Base-by-base conservation (phyloP, 2,888 invertebrate genomes). In the Drosophila gaucha region DNA sequence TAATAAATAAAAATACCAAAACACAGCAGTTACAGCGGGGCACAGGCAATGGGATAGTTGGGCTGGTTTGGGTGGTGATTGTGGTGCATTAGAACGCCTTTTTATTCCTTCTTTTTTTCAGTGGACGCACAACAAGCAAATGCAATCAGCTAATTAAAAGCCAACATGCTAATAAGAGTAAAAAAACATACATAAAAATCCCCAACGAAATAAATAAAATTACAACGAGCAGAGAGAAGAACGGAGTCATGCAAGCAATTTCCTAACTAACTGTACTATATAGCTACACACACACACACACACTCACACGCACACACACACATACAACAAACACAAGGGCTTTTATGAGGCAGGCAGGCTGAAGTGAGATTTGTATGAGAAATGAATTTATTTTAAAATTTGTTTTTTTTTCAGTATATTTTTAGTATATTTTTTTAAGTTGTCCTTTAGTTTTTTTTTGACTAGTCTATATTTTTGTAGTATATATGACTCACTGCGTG, bases 401-500 rank as follows among this genome's bases (percentile, higher is more conserved):
- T 18, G 30, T 20, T 46, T 46, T 52, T 52, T 56, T 65, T 74
- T 74, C 46, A 33, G 28, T 72, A 47, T 67, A 33, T 51, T 71
- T 51, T 30, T 20, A 16, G 14, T 33, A 60, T 67, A 56, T 63
- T 52, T 65, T 36, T 24, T 62, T 39, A 33, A 64, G 33, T 39
- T 49, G 49, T 49, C 38, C n/a, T 55, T n/a, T n/a, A n/a, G n/a
- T n/a, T n/a, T n/a, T n/a, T 59, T 55, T 55, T 55, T 46, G 51
- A 72, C 67, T 62, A 58, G 24, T 58, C 57, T 72, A 72, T 47
- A 20, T n/a, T 46, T 33, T 18, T 28, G 8, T 41, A 30, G 44
- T 60, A 62, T 33, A 50, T 44, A 49, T 72, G 90, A 91, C 92
- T 92, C 92, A 92, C 92, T 92, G 92, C 91, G 92, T 92, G 92